Evolutionary conservation across 2,113 vertebrate genomes (phyloP), one percentile per base, ranked within the genome.

Genomic region (Labrus mixtus): DNA sequence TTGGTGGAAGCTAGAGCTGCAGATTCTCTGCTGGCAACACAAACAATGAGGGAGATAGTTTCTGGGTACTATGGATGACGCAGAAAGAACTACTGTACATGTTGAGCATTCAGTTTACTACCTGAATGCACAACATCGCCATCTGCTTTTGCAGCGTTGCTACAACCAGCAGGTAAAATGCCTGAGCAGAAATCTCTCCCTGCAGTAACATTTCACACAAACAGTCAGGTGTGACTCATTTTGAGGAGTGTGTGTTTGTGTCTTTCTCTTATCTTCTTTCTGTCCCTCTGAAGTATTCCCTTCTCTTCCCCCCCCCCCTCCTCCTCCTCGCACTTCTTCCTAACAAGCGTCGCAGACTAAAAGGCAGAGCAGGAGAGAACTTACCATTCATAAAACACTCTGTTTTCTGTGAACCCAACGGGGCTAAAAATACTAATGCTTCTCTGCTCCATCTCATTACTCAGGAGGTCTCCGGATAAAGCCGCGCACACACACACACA

Each of bases 341-440:
- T 76, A 90, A 89, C 62, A 84, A 90, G 85, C 71, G 2, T 37
- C 4, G 3, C 66, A 77, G 76, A 79, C 65, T 73, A 69, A 80
- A 79, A 85, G 67, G 68, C 54, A 63, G 51, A 59, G 70, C 3
- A n/a, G 16, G 68, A 74, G 57, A 82, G 46, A 73, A 73, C 36
- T 67, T 74, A 76, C 61, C 63, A 84, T 82, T 87, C 76, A 82
- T 79, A 83, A 81, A 89, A 87, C 63, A 39, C 43, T 43, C 45
- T 64, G 22, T 61, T 80, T 77, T 75, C 61, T 68, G 58, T 56
- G 60, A 82, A 79, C 74, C 64, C 76, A 78, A 72, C 62, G 0
- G 79, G 10, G 76, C 75, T 88, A 86, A 86, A 89, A 88, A 84
- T 87, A 89, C 78, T 68, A 81, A 81, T 76, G 81, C 73, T 68